Base-by-base conservation (phyloP, 2,888 invertebrate genomes). In the Esperia sulphurella region DNA sequence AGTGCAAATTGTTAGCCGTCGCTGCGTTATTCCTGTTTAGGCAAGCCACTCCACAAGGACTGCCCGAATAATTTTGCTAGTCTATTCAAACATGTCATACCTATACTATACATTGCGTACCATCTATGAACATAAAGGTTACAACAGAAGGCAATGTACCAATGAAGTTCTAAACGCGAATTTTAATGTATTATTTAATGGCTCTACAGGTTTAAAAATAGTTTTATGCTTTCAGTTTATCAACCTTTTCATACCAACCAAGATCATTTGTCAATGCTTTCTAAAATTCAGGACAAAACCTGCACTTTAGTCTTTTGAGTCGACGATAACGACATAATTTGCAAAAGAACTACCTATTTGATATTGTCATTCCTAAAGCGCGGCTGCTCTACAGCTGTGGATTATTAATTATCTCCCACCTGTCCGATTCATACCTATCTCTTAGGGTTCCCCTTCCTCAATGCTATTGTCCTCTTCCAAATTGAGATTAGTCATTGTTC, bases 341-440 rank as follows among this genome's bases (percentile, higher is more conserved):
- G 3, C 33, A 33, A 33, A 10, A 33, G 2, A 33, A 33, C 3
- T 33, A 10, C 1, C 10, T 3, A 10, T 33, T 5, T 6, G 33
- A 10, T 12, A 28, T 7, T 29, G 28, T 41, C 28, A 41, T 63
- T 52, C 64, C 71, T 68, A 63, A 69, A 68, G 63, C 60, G 68
- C 71, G 67, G 65, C 75, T 74, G 78, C 68, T 66, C 64, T 57
- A 75, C 84, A 85, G 76, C 81, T 84, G 84, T 69, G 75, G 70
- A 75, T 70, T 71, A 71, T 14, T 45, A 28, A 69, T 82, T 75
- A 77, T 53, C 58, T 57, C 62, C 66, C 86, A 86, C 85, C 86
- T 87, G 86, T 75, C 63, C 55, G 61, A 60, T 67, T 64, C 56
- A 59, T 68, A 55, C 53, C 13, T 59, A 62, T 60, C 63, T 65